A percentile compares a stretch with the other conserved stretches of the same genome.
phyloP scores from a whole-genome alignment of 2,113 vertebrate species.

The Genyomyrus donnyi region DNA sequence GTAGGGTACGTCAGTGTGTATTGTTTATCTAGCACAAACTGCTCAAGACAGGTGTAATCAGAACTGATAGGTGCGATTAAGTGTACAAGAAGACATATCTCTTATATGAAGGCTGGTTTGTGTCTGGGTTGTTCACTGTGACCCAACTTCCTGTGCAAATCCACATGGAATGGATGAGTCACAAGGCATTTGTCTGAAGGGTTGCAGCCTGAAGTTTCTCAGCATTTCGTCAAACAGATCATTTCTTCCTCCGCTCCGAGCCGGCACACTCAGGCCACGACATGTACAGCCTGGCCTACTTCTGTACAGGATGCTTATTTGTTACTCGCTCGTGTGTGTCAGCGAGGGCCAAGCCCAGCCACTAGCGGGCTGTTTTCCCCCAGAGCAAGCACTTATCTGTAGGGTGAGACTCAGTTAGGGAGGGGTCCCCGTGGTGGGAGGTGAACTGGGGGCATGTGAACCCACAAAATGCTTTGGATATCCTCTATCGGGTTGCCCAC shows the following conservation, averaged over 20 bases:
- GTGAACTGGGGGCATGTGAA: not conserved
- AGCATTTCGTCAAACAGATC: not conserved
- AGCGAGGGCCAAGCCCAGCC: not conserved
- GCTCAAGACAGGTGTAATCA: not conserved
- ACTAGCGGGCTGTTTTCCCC: not conserved
- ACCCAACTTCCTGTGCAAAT: not conserved
- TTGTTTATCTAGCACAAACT: not conserved
- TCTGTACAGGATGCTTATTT: not conserved
- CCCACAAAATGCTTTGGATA: not conserved
- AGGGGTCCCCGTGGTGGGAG: not conserved
- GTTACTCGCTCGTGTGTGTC: not conserved
- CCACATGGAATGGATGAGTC: constrained; percentile 3
- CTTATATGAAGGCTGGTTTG: not conserved
- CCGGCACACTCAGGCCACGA: not conserved
- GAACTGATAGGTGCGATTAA: not conserved
- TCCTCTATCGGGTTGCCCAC: not conserved
- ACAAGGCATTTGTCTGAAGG: not conserved
- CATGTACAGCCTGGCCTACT: not conserved
- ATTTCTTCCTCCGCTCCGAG: not conserved
- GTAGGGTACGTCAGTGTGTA: not conserved
- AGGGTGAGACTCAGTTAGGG: not conserved
- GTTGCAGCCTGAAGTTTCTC: not conserved
- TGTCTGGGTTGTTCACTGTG: not conserved
- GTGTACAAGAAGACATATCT: not conserved
- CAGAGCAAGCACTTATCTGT: not conserved